These are phyloP conservation scores for Gymnocheta viridis DNA, from an alignment of 2,888 invertebrate species.

Conservation along the genomic window DNA sequence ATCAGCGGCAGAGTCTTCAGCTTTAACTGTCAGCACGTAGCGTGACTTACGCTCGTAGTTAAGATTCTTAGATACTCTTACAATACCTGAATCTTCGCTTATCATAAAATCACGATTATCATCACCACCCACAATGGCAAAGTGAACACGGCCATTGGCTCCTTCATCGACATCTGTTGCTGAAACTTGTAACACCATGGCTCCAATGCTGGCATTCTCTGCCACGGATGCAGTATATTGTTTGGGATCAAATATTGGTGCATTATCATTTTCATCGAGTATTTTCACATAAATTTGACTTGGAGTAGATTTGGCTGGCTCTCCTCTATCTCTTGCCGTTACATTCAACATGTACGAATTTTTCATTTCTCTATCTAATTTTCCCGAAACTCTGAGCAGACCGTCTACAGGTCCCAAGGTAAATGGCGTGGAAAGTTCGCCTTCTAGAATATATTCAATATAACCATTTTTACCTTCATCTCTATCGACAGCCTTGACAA, in stretches of 20 bases:
- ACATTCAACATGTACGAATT: conserved; percentile 89
- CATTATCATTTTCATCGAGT: conserved; percentile 94
- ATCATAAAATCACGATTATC: conserved; percentile 95
- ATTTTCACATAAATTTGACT: conserved; percentile 88
- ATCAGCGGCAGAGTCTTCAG: conserved; percentile 93
- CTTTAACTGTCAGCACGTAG: conserved; percentile 91
- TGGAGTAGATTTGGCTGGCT: conserved; percentile 88
- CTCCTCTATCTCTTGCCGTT: conserved; percentile 94
- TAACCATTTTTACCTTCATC: conserved; percentile 96
- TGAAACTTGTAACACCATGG: conserved; percentile 93
- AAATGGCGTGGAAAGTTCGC: conserved; percentile 84
- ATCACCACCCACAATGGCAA: conserved; percentile 94
- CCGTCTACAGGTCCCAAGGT: conserved; percentile 94
- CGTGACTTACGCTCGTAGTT: conserved; percentile 95
- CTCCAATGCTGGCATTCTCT: conserved; percentile 96
- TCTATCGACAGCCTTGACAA: conserved; percentile 93
- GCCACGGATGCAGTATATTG: conserved; percentile 95
- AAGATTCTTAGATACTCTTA: conserved; percentile 94
- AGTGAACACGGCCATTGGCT: conserved; percentile 94
- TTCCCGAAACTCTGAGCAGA: conserved; percentile 91
- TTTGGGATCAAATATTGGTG: conserved; percentile 93
- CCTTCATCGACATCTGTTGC: conserved; percentile 95
- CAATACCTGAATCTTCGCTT: conserved; percentile 94
- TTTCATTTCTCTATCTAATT: conserved; percentile 91
- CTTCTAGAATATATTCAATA: conserved; percentile 91